These are phyloP conservation scores for Catalaphyllia jardinei DNA, from an alignment of 64 coral and sea anemone species.

Conservation along the genomic window DNA sequence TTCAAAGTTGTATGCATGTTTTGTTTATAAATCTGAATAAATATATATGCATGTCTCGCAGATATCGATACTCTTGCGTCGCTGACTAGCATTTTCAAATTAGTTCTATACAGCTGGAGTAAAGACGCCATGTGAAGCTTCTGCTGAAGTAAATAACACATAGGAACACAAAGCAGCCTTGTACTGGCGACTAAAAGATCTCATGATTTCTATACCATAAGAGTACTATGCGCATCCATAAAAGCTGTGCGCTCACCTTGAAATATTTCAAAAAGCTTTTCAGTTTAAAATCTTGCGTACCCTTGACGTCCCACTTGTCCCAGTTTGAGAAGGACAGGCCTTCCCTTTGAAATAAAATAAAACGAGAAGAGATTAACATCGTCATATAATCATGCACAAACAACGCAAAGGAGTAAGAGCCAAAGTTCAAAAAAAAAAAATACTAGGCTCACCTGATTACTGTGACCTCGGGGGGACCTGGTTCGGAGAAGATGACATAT, in stretches of 20 bases:
- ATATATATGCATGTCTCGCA: too few species aligned
- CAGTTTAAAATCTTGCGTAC: constrained; percentile 81
- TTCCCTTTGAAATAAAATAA: constrained; percentile 51
- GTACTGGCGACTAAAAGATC: too few species aligned
- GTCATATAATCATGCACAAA: not conserved
- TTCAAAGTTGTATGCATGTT: too few species aligned
- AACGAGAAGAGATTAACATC: not conserved
- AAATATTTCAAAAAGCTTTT: constrained; percentile 88
- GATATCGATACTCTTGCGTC: too few species aligned
- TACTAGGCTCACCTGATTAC: constrained; percentile 68
- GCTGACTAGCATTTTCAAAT: too few species aligned
- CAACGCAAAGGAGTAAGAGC: not conserved
- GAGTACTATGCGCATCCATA: not conserved
- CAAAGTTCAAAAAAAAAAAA: not conserved
- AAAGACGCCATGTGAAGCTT: too few species aligned
- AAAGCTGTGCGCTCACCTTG: constrained; percentile 52
- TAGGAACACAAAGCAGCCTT: too few species aligned
- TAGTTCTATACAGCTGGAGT: too few species aligned
- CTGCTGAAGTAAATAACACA: too few species aligned
- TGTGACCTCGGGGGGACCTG: constrained; percentile 66
- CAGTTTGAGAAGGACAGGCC: constrained; percentile 82
- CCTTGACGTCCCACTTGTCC: constrained; percentile 87
- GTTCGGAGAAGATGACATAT: constrained; percentile 90
- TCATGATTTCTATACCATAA: too few species aligned
- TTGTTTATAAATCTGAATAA: too few species aligned